Base-by-base conservation (phyloP, 2,113 vertebrate species). In the Okapia johnstoni region DNA sequence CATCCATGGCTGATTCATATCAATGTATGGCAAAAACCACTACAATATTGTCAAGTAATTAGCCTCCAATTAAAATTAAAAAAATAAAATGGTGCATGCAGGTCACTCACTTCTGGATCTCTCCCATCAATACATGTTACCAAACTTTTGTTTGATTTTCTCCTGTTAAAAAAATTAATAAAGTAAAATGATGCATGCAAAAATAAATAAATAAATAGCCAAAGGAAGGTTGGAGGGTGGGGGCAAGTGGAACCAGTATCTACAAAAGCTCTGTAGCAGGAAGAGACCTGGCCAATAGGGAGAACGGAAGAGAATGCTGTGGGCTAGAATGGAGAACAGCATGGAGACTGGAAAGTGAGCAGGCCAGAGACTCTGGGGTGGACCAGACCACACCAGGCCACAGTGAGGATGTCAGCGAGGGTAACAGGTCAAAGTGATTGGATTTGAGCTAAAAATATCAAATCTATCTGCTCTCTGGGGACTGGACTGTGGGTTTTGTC, bases 311-410 rank as follows among this genome's bases (percentile, higher is more conserved):
- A 36, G 21, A 73, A 50, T n/a, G 4, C 73, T 48, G 6, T 16
- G 84, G 50, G 7, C 36, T 55, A 30, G 43, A 52, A n/a, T 3
- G 9, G 7, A 88, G 30, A 57, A n/a, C 19, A 30, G 26, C 16
- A 43, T 26, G 5, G 7, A 9, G 33, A 19, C 17, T 48, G 2
- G 15, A 54, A 5, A 57, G 11, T 0, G 2, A 55, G 90, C 46
- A 83, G 9, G 7, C 61, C 57, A 17, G 25, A 43, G 54, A 4
- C n/a, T n/a, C 0, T 2, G 3, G 4, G 0, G 1, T 52, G 7
- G 46, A 1, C 40, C 55, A 79, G 40, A 26, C 13, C 5, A 48
- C 55, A 25, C 2, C 17, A 83, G 57, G 28, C 36, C 14, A 8
- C 7, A 6, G 21, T 36, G 26, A 95, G 33, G 52, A 43, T 48